Percentiles rank a stretch among this genome's conserved stretches.
Conservation (phyloP, 2,797 vertebrate genomes). For the Gallinago nigripennis region DNA sequence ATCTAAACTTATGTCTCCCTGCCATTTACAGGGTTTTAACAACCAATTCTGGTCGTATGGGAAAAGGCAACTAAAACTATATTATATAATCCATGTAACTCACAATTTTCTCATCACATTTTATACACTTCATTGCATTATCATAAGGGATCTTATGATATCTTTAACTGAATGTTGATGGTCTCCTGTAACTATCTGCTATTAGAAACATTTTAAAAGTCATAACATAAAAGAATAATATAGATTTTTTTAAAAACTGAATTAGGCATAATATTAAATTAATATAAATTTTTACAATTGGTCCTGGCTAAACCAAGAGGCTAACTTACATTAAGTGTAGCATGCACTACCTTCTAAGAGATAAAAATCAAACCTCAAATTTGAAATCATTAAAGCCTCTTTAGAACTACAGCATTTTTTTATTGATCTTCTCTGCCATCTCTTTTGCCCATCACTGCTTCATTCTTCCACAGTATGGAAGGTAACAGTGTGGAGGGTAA, state of each 20-base stretch:
- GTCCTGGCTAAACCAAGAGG: neutral
- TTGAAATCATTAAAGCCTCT: neutral
- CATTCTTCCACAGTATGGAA: neutral
- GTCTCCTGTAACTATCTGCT: neutral
- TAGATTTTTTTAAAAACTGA: neutral
- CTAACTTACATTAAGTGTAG: neutral
- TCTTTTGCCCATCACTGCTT: neutral
- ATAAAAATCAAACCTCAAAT: neutral
- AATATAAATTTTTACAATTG: neutral
- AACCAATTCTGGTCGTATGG: neutral
- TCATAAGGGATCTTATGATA: neutral
- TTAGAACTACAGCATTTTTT: neutral
- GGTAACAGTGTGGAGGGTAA: neutral
- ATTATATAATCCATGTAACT: neutral
- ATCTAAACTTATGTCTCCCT: neutral
- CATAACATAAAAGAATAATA: neutral
- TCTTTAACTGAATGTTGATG: neutral
- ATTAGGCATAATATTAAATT: neutral
- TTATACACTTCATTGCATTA: neutral
- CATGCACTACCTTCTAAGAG: neutral
- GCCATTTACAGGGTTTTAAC: neutral
- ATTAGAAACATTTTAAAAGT: neutral
- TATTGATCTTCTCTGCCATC: neutral
- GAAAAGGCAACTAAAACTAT: neutral
- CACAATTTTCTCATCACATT: neutral